Conservation (phyloP, 2,113 vertebrate species). For the Anhinga anhinga region DNA sequence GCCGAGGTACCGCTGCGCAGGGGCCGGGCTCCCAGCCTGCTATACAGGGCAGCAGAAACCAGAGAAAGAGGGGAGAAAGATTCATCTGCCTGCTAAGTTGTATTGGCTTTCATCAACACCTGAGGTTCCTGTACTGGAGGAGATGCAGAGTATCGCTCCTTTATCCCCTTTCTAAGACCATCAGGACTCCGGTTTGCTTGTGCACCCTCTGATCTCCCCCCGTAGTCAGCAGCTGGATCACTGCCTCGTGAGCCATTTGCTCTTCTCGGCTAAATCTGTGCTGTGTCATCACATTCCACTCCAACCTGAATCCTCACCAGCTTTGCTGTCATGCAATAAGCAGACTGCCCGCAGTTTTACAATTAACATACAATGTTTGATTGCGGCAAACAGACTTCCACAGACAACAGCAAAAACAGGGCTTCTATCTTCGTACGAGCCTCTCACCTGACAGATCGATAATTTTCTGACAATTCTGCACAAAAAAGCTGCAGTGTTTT, state of each 20-base stretch:
- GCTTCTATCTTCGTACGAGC: fast-evolving
- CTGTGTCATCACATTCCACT: neutral
- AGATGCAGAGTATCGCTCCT: fast-evolving
- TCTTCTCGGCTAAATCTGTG: neutral
- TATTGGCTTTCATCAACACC: fast-evolving
- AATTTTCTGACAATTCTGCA: neutral
- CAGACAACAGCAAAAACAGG: fast-evolving
- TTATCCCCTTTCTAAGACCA: fast-evolving
- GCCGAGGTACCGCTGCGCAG: fast-evolving
- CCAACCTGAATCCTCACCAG: neutral
- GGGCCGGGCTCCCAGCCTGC: neutral
- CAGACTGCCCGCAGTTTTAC: neutral
- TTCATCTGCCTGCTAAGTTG: fast-evolving
- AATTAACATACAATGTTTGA: fast-evolving
- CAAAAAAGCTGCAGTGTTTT: fast-evolving
- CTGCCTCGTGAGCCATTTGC: neutral
- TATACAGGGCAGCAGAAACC: too few relatives aligned
- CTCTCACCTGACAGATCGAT: neutral
- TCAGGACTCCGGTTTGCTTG: fast-evolving
- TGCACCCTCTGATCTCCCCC: fast-evolving
- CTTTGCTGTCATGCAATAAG: fast-evolving
- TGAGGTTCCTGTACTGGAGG: neutral
- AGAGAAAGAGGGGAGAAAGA: neutral
- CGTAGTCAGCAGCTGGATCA: fast-evolving
- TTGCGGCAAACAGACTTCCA: fast-evolving